Conservation (phyloP, 2,888 invertebrate species). For the Epistrophella euchroma region DNA sequence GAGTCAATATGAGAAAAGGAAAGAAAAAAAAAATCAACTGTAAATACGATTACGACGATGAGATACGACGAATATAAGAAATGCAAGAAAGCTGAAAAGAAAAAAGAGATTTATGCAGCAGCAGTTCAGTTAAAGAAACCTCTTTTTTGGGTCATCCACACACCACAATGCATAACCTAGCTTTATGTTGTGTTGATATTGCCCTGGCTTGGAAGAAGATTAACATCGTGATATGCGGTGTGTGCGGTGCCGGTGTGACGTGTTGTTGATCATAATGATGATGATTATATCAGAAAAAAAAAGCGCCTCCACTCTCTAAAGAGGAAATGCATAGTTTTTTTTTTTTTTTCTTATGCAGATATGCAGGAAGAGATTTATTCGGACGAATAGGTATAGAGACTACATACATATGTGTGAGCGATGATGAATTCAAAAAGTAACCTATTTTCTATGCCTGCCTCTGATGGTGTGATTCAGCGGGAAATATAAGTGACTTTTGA, state of each 20-base stretch:
- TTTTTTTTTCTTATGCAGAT: slow-evolving; percentile 34
- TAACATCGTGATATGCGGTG: slow-evolving; percentile 64
- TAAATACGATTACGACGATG: slow-evolving; percentile 60
- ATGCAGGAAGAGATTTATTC: slow-evolving; percentile 59
- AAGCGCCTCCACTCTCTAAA: slow-evolving; percentile 44
- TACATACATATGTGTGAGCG: slow-evolving; percentile 18
- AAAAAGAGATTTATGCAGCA: slow-evolving; percentile 47
- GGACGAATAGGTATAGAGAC: slow-evolving; percentile 40
- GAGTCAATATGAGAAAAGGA: slow-evolving; percentile 22
- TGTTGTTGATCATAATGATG: slow-evolving; percentile 78
- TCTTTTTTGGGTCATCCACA: slow-evolving; percentile 73
- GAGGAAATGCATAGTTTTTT: slow-evolving; percentile 64
- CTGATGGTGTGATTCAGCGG: slow-evolving; percentile 14
- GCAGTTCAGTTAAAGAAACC: slow-evolving; percentile 52
- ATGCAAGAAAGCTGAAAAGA: slow-evolving; percentile 41
- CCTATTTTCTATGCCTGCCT: slow-evolving; percentile 53
- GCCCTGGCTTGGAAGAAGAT: slow-evolving; percentile 58
- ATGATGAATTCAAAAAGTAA: slow-evolving; percentile 51
- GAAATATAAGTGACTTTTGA: slow-evolving; percentile 15
- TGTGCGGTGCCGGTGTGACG: slow-evolving; percentile 73
- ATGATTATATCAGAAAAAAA: slow-evolving; percentile 76
- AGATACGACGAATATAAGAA: slow-evolving; percentile 41
- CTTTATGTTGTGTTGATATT: slow-evolving; percentile 38
- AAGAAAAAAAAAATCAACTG: slow-evolving; percentile 30
- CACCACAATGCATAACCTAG: slow-evolving; percentile 60